Evolutionary conservation across 2,888 invertebrate species (phyloP).

Genomic region (Dendrolimus pini): DNA sequence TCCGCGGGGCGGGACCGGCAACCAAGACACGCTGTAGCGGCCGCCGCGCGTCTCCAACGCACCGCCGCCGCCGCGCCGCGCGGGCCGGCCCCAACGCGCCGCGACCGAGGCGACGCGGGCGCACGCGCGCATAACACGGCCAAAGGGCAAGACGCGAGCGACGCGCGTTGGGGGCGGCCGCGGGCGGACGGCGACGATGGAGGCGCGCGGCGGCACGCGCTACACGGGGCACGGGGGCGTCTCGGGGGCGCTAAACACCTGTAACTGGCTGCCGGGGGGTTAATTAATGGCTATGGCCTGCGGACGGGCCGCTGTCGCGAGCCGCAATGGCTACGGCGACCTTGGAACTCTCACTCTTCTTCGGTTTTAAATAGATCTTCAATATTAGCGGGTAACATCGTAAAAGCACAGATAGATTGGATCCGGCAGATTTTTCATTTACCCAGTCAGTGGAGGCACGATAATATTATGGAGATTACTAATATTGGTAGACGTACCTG

Average conservation of each 20-base stretch:
- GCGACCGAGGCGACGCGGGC: slow-evolving; percentile 39
- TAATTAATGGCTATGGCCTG: slow-evolving; percentile 61
- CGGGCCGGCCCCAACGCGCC: slow-evolving; percentile 7
- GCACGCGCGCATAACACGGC: slow-evolving; percentile 31
- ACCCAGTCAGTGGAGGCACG: slow-evolving; percentile 28
- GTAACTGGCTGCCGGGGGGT: slow-evolving; percentile 75
- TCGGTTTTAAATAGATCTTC: slow-evolving; percentile 26
- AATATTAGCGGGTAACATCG: slow-evolving; percentile 25
- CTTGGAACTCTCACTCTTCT: slow-evolving; percentile 14
- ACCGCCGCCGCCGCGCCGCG: neutral
- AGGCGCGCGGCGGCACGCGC: slow-evolving; percentile 46
- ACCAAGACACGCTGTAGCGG: slow-evolving; percentile 71
- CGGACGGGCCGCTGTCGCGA: slow-evolving; percentile 57
- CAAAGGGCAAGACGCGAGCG: slow-evolving; percentile 53
- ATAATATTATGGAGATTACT: slow-evolving; percentile 30
- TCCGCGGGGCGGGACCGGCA: slow-evolving; percentile 75
- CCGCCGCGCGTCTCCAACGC: slow-evolving; percentile 40
- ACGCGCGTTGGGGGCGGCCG: slow-evolving; percentile 74
- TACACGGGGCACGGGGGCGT: slow-evolving; percentile 37
- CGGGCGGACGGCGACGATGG: slow-evolving; percentile 38
- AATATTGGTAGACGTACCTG: slow-evolving; percentile 53
- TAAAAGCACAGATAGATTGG: slow-evolving; percentile 30
- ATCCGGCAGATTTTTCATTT: slow-evolving; percentile 27
- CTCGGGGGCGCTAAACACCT: slow-evolving; percentile 68
- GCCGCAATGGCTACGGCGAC: slow-evolving; percentile 26